Conservation (phyloP, 2,888 invertebrate species). For the Halictus quadricinctus region DNA sequence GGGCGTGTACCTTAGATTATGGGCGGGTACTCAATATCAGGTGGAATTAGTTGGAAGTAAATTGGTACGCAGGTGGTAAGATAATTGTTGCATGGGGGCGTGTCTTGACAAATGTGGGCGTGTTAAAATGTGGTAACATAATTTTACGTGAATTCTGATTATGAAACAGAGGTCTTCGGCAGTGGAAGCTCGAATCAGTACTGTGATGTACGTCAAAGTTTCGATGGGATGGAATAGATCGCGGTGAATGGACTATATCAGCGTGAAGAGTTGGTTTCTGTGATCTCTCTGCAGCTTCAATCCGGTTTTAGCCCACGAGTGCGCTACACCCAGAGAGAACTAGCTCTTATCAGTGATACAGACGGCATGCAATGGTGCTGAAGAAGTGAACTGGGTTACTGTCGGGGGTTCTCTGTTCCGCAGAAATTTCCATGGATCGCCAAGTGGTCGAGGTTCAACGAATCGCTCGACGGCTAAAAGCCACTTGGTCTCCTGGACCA, state of each 20-base stretch:
- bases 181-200: neutral
- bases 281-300: neutral
- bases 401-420: neutral
- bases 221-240: neutral
- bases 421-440: slow-evolving; percentile 26
- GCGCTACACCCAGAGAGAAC: slow-evolving; percentile 14
- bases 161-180: neutral
- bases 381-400: slow-evolving; percentile 26
- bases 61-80: too few relatives aligned
- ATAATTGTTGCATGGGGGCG: neutral
- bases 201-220: neutral
- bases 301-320: neutral
- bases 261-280: neutral
- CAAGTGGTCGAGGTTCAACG: slow-evolving; percentile 29
- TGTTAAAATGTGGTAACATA: neutral
- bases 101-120: neutral
- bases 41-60: too few relatives aligned
- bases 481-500: slow-evolving; percentile 34
- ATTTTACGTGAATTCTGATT: neutral
- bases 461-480: slow-evolving; percentile 25
- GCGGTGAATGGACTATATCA: neutral
- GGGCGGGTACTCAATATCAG: too few relatives aligned
- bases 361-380: slow-evolving; percentile 37
- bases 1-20: too few relatives aligned
- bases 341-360: slow-evolving; percentile 36